Conservation (phyloP, 2,888 invertebrate genomes). For the Lasioglossum pauxillum region DNA sequence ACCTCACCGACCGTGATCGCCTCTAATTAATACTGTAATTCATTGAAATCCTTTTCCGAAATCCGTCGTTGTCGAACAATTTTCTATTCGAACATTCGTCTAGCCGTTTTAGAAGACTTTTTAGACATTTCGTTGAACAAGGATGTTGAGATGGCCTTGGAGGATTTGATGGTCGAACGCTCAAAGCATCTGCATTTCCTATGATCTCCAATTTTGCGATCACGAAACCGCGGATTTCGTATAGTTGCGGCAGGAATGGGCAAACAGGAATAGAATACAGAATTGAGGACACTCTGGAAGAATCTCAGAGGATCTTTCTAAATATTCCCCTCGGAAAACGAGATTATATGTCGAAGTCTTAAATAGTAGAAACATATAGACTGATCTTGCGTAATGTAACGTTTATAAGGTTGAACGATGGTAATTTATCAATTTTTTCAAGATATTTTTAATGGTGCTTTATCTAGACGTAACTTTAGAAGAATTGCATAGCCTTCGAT, state of each 20-base stretch:
- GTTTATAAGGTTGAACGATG: neutral
- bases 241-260: neutral
- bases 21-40: constrained; percentile 38
- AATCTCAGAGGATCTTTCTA: neutral
- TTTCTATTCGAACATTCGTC: neutral
- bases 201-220: neutral
- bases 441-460: neutral
- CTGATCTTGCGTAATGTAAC: neutral
- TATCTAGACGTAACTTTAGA: neutral
- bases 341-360: neutral
- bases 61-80: neutral
- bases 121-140: neutral
- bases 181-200: neutral
- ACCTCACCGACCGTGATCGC: constrained; percentile 30
- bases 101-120: neutral
- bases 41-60: neutral
- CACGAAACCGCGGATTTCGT: neutral
- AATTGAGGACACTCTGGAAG: neutral
- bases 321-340: neutral
- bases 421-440: neutral
- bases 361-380: neutral
- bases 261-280: neutral
- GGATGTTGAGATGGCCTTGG: neutral
- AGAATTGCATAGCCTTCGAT: neutral
- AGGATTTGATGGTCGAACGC: neutral